Evolutionary conservation across 2,888 invertebrate species (phyloP), one percentile per base, ranked within the genome.

Genomic region (Gymnosoma rotundatum): DNA sequence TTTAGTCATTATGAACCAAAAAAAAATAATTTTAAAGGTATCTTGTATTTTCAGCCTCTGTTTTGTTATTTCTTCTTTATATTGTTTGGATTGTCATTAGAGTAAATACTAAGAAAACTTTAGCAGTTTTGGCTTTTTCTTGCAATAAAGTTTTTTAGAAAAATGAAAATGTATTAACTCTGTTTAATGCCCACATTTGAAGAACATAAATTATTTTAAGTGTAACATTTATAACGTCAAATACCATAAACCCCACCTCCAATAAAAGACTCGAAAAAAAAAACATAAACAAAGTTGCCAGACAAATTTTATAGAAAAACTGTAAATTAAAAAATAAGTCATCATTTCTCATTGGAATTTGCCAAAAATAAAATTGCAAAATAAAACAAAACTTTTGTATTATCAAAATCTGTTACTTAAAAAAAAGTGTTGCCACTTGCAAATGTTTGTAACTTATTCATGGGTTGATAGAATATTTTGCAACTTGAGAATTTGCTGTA

Each of bases 151-250:
- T n/a, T 42, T 42, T n/a, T 16, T 32, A n/a, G 2, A 16, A 48
- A 48, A n/a, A 48, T 5, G 6, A 48, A 48, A 48, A 16, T 48
- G 2, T 48, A n/a, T 48, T 16, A 16, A 48, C n/a, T 16, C 48
- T 48, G 16, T 1, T 74, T 32, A 48, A 72, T 64, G 72, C 18
- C 42, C 61, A 70, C 58, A 67, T 67, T 70, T 81, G 50, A 48
- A 36, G 60, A 38, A 54, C n/a, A 81, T 81, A 75, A 69, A 81
- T 81, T 75, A 75, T 75, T 69, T 75, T 70, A 70, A 81, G 70
- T 70, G 64, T 70, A 58, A 64, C 64, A 36, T 69, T 69, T 70
- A 64, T 70, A n/a, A n/a, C 58, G 58, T 21, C 0, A 21, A 20
- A 50, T 8, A 74, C 25, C 20, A 42, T n/a, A 25, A 42, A 63